Evolutionary conservation across 2,113 vertebrate genomes (phyloP), one percentile per base, ranked within the genome.

Genomic region (Xyliphius kryptos): DNA sequence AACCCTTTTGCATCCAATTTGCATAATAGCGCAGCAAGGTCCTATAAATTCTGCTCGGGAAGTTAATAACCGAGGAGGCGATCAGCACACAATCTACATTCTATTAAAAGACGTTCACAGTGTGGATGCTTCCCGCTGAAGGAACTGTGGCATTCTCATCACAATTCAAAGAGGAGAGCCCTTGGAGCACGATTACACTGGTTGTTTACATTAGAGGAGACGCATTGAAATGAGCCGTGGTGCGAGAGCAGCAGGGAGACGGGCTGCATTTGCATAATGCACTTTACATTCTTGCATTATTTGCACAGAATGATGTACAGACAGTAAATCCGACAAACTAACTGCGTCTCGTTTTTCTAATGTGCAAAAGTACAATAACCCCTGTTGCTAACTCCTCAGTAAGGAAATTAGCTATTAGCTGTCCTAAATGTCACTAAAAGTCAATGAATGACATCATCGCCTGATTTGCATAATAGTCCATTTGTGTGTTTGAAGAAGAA

Each of bases 141-240:
- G 14, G 5, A 40, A 21, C 53, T 2, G n/a, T 1, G 16, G 37
- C 7, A 5, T 22, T 8, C 36, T 62, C 51, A 52, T 56, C 2
- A 1, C 41, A 44, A 64, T 67, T 60, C 49, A 36, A 16, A 12
- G 20, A 37, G 43, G 43, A 54, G 56, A 54, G 15, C 41, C 59
- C 65, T 55, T 17, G 16, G 60, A 58, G 70, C 26, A 57, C 49
- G 54, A 68, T 63, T 63, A 64, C 62, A 50, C 22, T 10, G 51
- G 26, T 52, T 65, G 65, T 68, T 68, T 64, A 68, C 49, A 37
- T 58, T 26, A 32, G 66, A 32, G 63, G 38, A 72, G 63, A 59
- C 59, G n/a, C 43, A 20, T 54, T 55, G 43, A 56, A 67, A 67
- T 63, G 44, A 63, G 54, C 32, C 52, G 16, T 58, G 48, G 41